Conservation (phyloP, 2,888 invertebrate species). For the Terebella lapidaria region DNA sequence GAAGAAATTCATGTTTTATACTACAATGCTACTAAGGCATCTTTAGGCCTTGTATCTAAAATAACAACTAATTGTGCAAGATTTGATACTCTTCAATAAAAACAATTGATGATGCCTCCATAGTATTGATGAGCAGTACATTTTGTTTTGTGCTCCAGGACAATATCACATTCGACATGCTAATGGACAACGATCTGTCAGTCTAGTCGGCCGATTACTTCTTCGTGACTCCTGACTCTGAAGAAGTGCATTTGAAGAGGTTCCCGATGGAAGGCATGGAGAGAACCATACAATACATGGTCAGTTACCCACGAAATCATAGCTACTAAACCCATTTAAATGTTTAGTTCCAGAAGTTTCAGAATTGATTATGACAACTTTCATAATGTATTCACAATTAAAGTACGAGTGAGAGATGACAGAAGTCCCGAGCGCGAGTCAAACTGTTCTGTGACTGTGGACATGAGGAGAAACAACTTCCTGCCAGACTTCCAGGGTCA, state of each 20-base stretch:
- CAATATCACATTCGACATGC: conserved; percentile 11
- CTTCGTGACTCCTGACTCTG: conserved; percentile 24
- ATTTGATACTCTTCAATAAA: too few species aligned
- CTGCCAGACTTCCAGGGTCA: conserved; percentile 29
- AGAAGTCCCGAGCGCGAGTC: conserved; percentile 17
- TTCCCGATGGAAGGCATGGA: conserved; percentile 13
- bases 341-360: too few species aligned
- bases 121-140: neutral
- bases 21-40: too few species aligned
- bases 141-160: conserved; percentile 9
- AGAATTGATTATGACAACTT: too few species aligned
- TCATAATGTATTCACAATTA: conserved; percentile 19
- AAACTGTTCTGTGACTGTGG: conserved; percentile 27
- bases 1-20: too few species aligned
- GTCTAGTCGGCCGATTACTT: conserved; percentile 17
- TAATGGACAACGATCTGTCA: neutral
- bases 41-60: too few species aligned
- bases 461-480: conserved; percentile 33
- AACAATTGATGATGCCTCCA: too few species aligned
- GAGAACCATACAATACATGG: conserved; percentile 22
- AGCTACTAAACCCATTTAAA: too few species aligned
- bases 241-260: conserved; percentile 16
- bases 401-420: conserved; percentile 20
- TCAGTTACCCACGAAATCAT: conserved; percentile 10
- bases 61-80: too few species aligned